A percentile compares a stretch with the other conserved stretches of the same genome.
phyloP scores from a whole-genome alignment of 1,140 invertebrate species.

The Odontomachus brunneus region DNA sequence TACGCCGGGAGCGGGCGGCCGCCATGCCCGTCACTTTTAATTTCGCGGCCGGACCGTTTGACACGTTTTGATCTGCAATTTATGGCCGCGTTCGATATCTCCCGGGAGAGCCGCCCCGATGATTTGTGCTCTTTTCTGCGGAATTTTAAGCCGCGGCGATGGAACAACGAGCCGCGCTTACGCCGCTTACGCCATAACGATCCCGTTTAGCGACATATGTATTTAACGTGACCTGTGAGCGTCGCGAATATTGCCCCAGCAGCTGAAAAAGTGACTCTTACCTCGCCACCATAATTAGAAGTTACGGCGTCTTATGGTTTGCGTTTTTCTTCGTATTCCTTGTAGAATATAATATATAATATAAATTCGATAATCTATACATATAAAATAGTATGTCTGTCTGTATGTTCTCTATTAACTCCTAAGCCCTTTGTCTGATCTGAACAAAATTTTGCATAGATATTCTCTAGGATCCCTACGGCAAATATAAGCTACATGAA shows the following conservation, averaged over 20 bases:
- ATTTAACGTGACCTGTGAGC: conserved; percentile 12
- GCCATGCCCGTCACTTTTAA: conserved; percentile 81
- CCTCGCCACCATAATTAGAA: no score
- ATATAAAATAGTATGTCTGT: no score
- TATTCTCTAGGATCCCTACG: no score
- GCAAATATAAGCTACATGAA: no score
- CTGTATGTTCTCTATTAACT: no score
- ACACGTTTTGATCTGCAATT: conserved; percentile 81
- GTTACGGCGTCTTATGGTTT: not conserved
- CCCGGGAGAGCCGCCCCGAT: conserved; percentile 66
- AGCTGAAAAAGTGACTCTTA: not conserved
- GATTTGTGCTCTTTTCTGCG: conserved; percentile 73
- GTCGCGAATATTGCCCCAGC: not conserved
- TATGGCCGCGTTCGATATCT: conserved; percentile 76
- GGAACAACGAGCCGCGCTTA: conserved; percentile 53
- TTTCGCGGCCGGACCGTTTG: conserved; percentile 76
- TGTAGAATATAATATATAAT: no score
- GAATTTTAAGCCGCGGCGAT: conserved; percentile 57
- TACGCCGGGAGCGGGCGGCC: conserved; percentile 61
- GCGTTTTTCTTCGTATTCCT: no score
- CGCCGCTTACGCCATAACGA: conserved; percentile 39
- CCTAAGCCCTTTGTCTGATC: no score
- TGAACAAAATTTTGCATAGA: no score
- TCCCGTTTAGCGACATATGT: conserved; percentile 51
- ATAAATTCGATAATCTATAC: no score